Evolutionary conservation across 2,888 invertebrate species (phyloP).

Genomic region (Pterostichus madidus): DNA sequence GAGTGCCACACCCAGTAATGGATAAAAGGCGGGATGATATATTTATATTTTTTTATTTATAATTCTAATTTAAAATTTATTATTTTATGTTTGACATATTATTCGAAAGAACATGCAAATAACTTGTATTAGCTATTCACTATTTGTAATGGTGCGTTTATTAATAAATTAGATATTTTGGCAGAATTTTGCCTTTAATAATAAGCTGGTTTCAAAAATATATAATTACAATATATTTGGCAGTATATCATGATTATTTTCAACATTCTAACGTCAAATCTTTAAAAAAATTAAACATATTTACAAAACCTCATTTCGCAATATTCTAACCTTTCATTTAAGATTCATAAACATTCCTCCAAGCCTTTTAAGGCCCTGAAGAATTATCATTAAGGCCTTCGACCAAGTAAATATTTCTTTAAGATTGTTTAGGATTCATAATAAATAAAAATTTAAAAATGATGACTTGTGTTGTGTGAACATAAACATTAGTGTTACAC

Average conservation of each 20-base stretch:
- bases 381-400: constrained; percentile 2
- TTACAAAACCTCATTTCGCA: not conserved
- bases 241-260: not conserved
- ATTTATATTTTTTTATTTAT: no score
- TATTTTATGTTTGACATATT: no score
- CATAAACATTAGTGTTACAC: constrained; percentile 27
- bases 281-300: not conserved
- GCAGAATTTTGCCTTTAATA: not conserved
- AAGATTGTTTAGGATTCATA: not conserved
- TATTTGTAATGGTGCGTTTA: no score
- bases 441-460: constrained; percentile 2
- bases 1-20: no score
- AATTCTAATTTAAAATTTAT: no score
- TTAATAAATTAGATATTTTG: no score
- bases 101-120: no score
- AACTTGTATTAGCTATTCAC: no score
- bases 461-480: not conserved
- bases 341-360: not conserved
- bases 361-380: not conserved
- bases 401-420: not conserved
- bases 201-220: not conserved
- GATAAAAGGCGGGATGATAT: no score
- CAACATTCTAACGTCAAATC: not conserved
- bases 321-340: not conserved
- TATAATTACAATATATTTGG: not conserved